Percentiles rank a stretch among this genome's conserved stretches.
These are phyloP conservation scores for Melozone crissalis DNA, from an alignment of 2,113 vertebrate genomes.

Conservation along the genomic window DNA sequence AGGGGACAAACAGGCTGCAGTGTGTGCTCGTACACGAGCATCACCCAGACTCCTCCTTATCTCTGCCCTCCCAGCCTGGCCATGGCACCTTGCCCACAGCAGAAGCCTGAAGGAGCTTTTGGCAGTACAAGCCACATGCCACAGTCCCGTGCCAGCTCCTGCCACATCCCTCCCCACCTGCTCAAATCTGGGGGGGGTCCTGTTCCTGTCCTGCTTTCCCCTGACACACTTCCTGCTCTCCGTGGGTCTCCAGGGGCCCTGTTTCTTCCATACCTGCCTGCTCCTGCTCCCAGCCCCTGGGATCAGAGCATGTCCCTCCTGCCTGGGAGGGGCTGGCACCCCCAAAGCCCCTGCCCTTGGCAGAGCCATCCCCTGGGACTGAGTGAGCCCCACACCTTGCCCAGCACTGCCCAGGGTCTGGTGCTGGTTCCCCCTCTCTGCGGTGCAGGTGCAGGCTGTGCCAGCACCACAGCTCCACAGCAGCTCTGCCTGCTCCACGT, in stretches of 20 bases:
- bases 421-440: not conserved
- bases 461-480: not conserved
- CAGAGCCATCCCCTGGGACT: not conserved
- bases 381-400: not conserved
- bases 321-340: not conserved
- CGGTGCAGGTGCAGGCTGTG: fast-evolving
- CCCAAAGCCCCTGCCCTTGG: fast-evolving
- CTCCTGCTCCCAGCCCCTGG: not conserved
- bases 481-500: fast-evolving
- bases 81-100: not conserved
- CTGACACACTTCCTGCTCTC: not conserved
- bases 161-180: not conserved
- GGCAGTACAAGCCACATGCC: not conserved
- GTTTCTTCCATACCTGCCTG: fast-evolving
- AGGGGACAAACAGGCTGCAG: not conserved
- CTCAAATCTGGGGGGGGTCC: not conserved
- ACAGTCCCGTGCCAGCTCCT: not conserved
- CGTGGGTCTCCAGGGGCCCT: not conserved
- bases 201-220: not conserved
- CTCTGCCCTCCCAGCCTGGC: fast-evolving
- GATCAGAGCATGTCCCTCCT: not conserved
- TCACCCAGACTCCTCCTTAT: not conserved
- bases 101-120: not conserved
- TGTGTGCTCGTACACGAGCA: fast-evolving
- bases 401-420: not conserved